Conservation (phyloP, 2,888 invertebrate genomes). For the Lasiommata megera region DNA sequence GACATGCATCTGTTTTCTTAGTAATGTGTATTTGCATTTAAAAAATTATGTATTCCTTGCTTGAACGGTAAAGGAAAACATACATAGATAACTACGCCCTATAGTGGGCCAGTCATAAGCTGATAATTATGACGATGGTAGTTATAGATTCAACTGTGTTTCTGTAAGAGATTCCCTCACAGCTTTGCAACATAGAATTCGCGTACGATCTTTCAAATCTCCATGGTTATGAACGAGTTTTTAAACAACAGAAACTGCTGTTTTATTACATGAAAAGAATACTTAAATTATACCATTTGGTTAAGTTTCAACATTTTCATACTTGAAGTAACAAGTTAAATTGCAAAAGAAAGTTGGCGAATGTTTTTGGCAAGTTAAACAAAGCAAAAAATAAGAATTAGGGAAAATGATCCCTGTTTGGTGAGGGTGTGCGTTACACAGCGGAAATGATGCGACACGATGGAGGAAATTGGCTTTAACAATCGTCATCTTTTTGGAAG, state of each 20-base stretch:
- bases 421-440: conserved; percentile 13
- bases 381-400: conserved; percentile 29
- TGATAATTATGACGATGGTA: too few relatives aligned
- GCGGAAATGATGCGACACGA: conserved; percentile 17
- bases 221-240: too few relatives aligned
- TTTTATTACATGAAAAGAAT: neutral
- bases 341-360: conserved; percentile 12
- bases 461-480: conserved; percentile 15
- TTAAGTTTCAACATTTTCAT: conserved; percentile 14
- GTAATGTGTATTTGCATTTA: too few relatives aligned
- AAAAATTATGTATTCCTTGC: too few relatives aligned
- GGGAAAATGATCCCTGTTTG: conserved; percentile 25
- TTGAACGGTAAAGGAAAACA: too few relatives aligned
- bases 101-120: too few relatives aligned
- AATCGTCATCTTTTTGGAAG: neutral
- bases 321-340: conserved; percentile 23
- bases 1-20: too few relatives aligned
- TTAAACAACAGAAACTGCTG: neutral
- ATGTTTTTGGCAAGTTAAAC: conserved; percentile 29
- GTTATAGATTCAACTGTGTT: too few relatives aligned
- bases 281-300: neutral
- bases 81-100: too few relatives aligned
- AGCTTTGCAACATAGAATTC: too few relatives aligned
- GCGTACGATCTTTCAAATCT: too few relatives aligned
- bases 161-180: too few relatives aligned